These are phyloP conservation scores for Drosophila falleni DNA, from an alignment of 2,888 invertebrate species.

Conservation along the genomic window DNA sequence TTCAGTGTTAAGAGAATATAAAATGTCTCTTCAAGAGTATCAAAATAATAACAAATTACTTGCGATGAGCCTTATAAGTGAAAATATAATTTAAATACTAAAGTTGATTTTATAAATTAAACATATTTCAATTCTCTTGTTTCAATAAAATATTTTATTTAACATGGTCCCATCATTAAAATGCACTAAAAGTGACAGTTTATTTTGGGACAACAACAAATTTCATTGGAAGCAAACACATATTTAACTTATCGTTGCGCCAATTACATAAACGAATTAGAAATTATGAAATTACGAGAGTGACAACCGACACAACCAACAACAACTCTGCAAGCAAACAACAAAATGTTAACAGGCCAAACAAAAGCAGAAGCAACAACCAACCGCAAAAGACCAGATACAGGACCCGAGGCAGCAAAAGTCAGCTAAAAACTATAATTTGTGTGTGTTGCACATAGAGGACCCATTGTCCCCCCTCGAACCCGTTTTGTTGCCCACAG, in stretches of 20 bases:
- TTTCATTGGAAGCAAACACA: constrained; percentile 29
- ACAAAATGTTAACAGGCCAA: constrained; percentile 53
- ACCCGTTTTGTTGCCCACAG: no score
- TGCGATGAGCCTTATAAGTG: background rate
- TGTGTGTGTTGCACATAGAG: constrained; percentile 48
- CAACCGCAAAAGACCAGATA: constrained; percentile 26
- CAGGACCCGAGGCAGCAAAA: constrained; percentile 14
- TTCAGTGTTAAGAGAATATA: background rate
- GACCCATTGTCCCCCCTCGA: constrained; percentile 2
- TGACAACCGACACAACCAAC: constrained; percentile 7
- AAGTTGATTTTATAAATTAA: background rate
- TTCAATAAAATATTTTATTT: background rate
- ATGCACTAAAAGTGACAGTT: constrained; percentile 21
- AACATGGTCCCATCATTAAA: background rate
- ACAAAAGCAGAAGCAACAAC: constrained; percentile 35
- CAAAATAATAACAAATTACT: no score
- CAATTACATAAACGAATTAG: constrained; percentile 62
- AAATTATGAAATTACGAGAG: constrained; percentile 57
- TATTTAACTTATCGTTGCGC: constrained; percentile 27
- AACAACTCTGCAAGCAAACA: constrained; percentile 23
- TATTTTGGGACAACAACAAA: constrained; percentile 34
- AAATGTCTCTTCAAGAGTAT: background rate
- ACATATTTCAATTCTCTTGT: background rate
- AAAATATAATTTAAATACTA: background rate
- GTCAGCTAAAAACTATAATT: constrained; percentile 74